Evolutionary conservation across 1,140 invertebrate species (phyloP).

Genomic region (Drosophila pectinifera): DNA sequence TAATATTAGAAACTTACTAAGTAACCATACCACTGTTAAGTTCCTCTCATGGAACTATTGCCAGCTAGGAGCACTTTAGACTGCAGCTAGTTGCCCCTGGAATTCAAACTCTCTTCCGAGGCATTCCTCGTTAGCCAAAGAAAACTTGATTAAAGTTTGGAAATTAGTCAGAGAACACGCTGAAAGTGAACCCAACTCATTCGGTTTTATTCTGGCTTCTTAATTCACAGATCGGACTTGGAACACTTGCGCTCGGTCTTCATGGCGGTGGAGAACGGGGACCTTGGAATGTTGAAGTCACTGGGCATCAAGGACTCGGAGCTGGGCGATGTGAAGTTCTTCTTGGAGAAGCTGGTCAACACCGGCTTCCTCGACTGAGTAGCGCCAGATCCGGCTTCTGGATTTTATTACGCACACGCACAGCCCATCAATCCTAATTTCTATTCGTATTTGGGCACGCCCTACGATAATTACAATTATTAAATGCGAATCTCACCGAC

Average conservation of each 20-base stretch:
- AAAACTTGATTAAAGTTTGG: constrained; percentile 33
- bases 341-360: constrained; percentile 97
- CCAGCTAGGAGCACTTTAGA: constrained; percentile 6
- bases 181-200: constrained; percentile 33
- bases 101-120: not conserved
- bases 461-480: constrained; percentile 83
- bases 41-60: not conserved
- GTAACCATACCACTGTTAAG: not conserved
- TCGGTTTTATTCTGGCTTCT: not conserved
- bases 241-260: constrained; percentile 97
- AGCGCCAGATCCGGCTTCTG: constrained; percentile 88
- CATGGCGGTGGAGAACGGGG: constrained; percentile 98
- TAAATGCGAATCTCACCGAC: constrained; percentile 48
- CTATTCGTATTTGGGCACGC: constrained; percentile 86
- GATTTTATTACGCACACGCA: constrained; percentile 87
- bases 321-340: constrained; percentile 98
- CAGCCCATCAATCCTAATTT: constrained; percentile 88
- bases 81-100: not conserved
- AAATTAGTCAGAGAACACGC: constrained; percentile 21
- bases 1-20: not conserved
- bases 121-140: constrained; percentile 11
- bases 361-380: constrained; percentile 98
- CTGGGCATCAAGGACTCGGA: constrained; percentile 98
- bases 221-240: constrained; percentile 89
- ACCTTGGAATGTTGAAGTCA: constrained; percentile 96